A percentile compares a stretch with the other conserved stretches of the same genome.
Evolutionary conservation across 2,888 invertebrate species (phyloP).

Genomic region (Synergus laeviventris): DNA sequence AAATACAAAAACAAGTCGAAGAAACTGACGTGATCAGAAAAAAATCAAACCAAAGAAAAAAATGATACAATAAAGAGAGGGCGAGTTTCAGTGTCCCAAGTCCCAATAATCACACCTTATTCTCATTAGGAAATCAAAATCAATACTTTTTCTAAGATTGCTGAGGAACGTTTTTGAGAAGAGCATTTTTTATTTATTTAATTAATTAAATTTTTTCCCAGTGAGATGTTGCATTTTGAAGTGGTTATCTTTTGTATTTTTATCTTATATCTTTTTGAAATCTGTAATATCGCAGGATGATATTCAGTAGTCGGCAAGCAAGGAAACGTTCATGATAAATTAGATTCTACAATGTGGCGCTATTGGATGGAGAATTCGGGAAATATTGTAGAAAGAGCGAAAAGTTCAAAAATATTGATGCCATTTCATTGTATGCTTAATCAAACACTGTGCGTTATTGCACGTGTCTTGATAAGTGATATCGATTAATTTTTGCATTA

Average conservation of each 20-base stretch:
- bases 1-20: slow-evolving; percentile 37
- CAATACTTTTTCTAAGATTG: no score
- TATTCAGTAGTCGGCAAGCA: slow-evolving; percentile 49
- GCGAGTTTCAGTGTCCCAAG: not conserved
- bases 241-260: no score
- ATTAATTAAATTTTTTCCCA: no score
- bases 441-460: no score
- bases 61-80: not conserved
- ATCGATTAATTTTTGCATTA: not conserved
- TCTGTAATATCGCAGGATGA: slow-evolving; percentile 6
- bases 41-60: not conserved
- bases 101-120: not conserved
- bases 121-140: no score
- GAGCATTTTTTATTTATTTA: no score
- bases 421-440: no score
- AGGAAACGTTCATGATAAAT: slow-evolving; percentile 44
- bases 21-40: slow-evolving; percentile 30
- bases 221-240: no score
- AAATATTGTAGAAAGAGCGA: not conserved
- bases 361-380: slow-evolving; percentile 28
- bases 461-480: no score
- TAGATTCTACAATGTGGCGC: slow-evolving; percentile 47
- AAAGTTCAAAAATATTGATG: not conserved
- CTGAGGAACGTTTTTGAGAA: no score
- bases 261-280: not conserved